These are phyloP conservation scores for Protaetia brevitarsis DNA, from an alignment of 1,140 invertebrate species.

Conservation along the genomic window DNA sequence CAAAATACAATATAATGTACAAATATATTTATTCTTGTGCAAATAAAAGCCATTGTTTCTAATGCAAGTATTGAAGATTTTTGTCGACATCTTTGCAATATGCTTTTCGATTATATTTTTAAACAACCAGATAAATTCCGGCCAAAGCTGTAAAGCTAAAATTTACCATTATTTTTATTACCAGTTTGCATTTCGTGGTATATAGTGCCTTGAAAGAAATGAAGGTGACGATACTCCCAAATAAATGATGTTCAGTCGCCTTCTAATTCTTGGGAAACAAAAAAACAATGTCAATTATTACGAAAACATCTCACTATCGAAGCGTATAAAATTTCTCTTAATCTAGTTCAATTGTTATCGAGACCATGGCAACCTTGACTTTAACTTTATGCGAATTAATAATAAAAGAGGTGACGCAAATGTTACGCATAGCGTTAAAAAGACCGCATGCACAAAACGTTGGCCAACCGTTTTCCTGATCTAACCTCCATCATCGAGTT, in stretches of 20 bases:
- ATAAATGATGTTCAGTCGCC: not conserved
- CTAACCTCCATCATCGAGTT: not conserved
- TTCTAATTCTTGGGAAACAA: not conserved
- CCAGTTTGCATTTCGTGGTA: too few relatives aligned
- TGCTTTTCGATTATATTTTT: too few relatives aligned
- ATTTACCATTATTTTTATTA: too few relatives aligned
- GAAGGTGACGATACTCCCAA: not conserved
- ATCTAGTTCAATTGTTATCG: slow-evolving; percentile 10
- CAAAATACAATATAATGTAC: too few relatives aligned
- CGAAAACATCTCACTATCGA: not conserved
- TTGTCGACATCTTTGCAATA: too few relatives aligned
- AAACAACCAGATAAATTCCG: too few relatives aligned
- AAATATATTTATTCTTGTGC: too few relatives aligned
- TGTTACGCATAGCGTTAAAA: not conserved
- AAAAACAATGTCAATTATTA: slow-evolving; percentile 11
- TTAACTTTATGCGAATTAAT: slow-evolving; percentile 16
- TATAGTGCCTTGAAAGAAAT: too few relatives aligned
- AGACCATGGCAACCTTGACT: slow-evolving; percentile 5
- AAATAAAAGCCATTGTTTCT: too few relatives aligned
- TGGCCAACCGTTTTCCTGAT: too few relatives aligned
- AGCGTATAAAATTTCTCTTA: slow-evolving; percentile 10
- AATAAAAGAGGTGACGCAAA: slow-evolving; percentile 10
- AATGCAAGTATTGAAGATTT: too few relatives aligned
- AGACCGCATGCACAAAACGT: not conserved
- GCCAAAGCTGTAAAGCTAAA: too few relatives aligned